A percentile compares a stretch with the other conserved stretches of the same genome.
Conservation (phyloP, 92 coral and sea anemone species). For the Zoanthus gigantus region DNA sequence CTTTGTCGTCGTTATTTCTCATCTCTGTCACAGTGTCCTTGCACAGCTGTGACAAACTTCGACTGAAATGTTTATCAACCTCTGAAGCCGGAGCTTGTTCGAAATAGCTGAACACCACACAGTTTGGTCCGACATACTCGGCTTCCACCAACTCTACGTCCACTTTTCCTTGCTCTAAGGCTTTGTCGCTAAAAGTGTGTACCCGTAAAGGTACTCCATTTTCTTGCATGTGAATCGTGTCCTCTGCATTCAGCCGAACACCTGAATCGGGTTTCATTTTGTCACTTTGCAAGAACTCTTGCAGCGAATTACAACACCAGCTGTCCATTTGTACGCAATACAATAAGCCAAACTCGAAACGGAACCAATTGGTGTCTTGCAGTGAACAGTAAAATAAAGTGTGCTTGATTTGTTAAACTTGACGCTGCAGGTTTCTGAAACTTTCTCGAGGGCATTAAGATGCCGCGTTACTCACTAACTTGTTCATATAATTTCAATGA, state of each 20-base stretch:
- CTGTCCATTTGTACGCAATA: constrained; percentile 32
- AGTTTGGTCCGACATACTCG: constrained; percentile 25
- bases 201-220: background rate
- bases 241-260: background rate
- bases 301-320: constrained; percentile 23
- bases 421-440: background rate
- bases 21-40: background rate
- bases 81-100: constrained; percentile 9
- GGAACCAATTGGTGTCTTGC: constrained; percentile 11
- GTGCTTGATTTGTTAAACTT: background rate
- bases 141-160: constrained; percentile 40
- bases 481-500: background rate
- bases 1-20: background rate
- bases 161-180: constrained; percentile 34
- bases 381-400: background rate
- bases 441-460: background rate
- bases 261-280: background rate
- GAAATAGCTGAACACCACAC: constrained; percentile 36
- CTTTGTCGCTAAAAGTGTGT: background rate
- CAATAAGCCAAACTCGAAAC: constrained; percentile 2
- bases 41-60: constrained; percentile 8
- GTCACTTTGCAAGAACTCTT: constrained; percentile 35
- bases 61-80: constrained; percentile 38
- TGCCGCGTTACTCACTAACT: background rate
- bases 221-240: background rate